Base-by-base conservation (phyloP, 2,113 vertebrate genomes). In the Sapajus apella region DNA sequence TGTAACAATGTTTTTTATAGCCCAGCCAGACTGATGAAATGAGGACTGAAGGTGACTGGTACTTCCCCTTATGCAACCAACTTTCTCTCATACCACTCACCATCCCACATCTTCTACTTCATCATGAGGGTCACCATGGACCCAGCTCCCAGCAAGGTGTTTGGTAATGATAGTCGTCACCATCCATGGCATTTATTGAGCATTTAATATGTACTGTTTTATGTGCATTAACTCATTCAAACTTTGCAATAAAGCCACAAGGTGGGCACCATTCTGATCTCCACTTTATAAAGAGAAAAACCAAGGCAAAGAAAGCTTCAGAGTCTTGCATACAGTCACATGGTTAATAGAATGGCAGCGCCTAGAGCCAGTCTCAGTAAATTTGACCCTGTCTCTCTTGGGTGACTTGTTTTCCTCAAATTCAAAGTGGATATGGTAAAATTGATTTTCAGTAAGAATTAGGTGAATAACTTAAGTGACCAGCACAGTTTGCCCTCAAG, bases 281-380 rank as follows among this genome's bases (percentile, higher is more conserved):
- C 55, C 17, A 52, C 12, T 95, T 89, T 77, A 58, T 12, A 76
- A 80, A 94, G 32, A 89, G 70, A 12, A 56, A 94, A 80, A 81
- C 32, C 14, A 92, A 79, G 23, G n/a, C 23, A 87, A 68, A 86
- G 52, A 40, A 64, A 43, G 11, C 4, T 37, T 75, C 47, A 43
- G 1, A 16, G 14, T 55, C 35, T 83, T 64, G 4, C 25, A 73
- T 10, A 25, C 47, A 13, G 50, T 76, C 56, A 45, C 37, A 61
- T 1, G 5, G n/a, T 40, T 23, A 55, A 16, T 68, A 21, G 56
- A 68, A 72, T 23, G 13, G 16, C n/a, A 64, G 20, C 37, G 6
- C 12, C 17, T 35, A 75, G n/a, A 89, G 61, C 37, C 43, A 79
- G 8, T 2, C 12, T 27, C 40, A 92, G 17, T 35, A 72, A 81